Evolutionary conservation across 30 jellyfish, hydroid and myxozoan genomes (phyloP).

Genomic region (Turritopsis rubra): DNA sequence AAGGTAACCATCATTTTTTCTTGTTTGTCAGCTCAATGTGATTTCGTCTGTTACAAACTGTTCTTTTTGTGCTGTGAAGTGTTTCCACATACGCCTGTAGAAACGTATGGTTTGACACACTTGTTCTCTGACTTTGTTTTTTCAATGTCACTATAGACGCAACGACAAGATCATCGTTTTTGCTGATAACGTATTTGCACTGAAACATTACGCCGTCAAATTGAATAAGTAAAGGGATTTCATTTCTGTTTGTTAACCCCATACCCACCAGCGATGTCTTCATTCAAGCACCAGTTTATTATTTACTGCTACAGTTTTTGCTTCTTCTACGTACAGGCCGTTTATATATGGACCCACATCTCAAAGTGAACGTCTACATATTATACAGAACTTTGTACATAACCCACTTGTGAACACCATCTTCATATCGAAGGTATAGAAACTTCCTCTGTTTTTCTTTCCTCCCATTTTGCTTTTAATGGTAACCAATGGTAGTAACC

Average conservation of each 20-base stretch:
- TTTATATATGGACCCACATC: conserved; percentile 98
- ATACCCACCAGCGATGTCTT: neutral
- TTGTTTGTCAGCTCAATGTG: neutral
- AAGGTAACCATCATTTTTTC: conserved; percentile 42
- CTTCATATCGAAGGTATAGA: conserved; percentile 79
- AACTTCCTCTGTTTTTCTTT: too few relatives aligned
- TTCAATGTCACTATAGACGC: conserved; percentile 50
- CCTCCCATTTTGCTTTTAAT: too few relatives aligned
- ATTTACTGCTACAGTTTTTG: neutral
- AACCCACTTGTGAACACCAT: conserved; percentile 92
- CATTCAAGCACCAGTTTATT: neutral
- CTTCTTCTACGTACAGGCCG: conserved; percentile 51
- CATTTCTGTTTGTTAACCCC: neutral
- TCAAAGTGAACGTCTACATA: conserved; percentile 92
- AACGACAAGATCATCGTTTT: conserved; percentile 95
- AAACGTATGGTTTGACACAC: too few relatives aligned
- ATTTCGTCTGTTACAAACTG: too few relatives aligned
- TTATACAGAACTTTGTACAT: conserved; percentile 90
- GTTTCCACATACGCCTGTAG: too few relatives aligned
- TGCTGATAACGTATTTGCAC: conserved; percentile 96
- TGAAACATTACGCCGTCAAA: conserved; percentile 91
- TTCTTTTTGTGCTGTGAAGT: too few relatives aligned
- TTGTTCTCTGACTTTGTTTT: neutral
- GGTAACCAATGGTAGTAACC: neutral
- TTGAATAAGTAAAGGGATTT: conserved; percentile 70